These are phyloP conservation scores for Sialis lutaria DNA, from an alignment of 2,888 invertebrate species.

Conservation along the genomic window DNA sequence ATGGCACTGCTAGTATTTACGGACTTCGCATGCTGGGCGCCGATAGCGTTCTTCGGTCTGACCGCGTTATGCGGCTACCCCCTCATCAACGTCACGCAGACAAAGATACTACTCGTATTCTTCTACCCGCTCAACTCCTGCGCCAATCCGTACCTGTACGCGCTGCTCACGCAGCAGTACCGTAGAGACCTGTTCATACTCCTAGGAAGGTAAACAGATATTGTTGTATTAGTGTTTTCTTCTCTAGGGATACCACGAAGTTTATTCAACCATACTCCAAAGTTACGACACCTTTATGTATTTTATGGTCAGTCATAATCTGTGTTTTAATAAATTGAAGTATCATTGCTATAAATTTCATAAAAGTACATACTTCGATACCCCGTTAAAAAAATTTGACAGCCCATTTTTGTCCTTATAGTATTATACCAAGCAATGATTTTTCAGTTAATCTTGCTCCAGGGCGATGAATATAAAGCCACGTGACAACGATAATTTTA, in stretches of 20 bases:
- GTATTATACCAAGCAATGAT: no score
- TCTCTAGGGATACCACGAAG: constrained; percentile 8
- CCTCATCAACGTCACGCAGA: constrained; percentile 34
- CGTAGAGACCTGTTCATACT: constrained; percentile 36
- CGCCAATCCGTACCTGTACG: constrained; percentile 51
- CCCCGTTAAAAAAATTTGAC: no score
- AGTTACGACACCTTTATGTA: no score
- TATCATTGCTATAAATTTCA: no score
- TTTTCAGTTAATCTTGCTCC: no score
- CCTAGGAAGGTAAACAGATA: constrained; percentile 21
- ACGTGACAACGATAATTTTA: no score
- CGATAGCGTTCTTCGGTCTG: constrained; percentile 46
- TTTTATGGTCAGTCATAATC: no score
- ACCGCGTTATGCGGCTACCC: constrained; percentile 44
- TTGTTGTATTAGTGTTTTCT: constrained; percentile 10
- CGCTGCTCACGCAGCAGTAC: constrained; percentile 46
- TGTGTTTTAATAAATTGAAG: no score
- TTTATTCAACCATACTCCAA: no score
- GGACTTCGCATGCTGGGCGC: constrained; percentile 43
- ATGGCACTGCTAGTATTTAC: constrained; percentile 51
- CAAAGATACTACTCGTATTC: constrained; percentile 41
- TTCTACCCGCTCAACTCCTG: constrained; percentile 52
- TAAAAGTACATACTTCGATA: no score
- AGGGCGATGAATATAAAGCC: no score
- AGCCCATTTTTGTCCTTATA: no score